Percentiles rank a stretch among this genome's conserved stretches.
Conservation (phyloP, 1,140 invertebrate genomes). For the Mizuhopecten yessoensis region DNA sequence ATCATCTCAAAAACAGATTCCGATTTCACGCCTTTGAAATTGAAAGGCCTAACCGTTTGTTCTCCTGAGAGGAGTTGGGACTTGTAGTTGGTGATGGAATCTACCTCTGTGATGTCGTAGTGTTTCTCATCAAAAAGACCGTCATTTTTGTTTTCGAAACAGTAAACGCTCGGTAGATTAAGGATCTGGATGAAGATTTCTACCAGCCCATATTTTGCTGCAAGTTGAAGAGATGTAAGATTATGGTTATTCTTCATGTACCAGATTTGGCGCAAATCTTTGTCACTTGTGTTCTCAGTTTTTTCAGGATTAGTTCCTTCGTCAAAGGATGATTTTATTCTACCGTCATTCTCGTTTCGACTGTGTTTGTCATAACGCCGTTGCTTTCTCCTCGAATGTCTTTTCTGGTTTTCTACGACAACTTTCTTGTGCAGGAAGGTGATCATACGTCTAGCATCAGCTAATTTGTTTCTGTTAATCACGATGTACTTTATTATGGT, state of each 20-base stretch:
- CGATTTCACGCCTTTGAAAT: not conserved
- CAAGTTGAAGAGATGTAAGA: constrained; percentile 68
- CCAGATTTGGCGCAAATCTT: constrained; percentile 64
- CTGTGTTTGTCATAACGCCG: not conserved
- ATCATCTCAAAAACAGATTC: constrained; percentile 3
- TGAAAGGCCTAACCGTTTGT: not conserved
- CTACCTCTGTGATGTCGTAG: constrained; percentile 71
- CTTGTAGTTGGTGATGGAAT: constrained; percentile 51
- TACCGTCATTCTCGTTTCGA: not conserved
- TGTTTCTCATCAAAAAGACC: constrained; percentile 69
- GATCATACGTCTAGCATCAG: constrained; percentile 63
- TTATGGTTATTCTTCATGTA: constrained; percentile 68
- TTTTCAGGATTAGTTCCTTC: not conserved
- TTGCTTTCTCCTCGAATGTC: not conserved
- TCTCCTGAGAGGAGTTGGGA: not conserved
- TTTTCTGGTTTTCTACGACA: constrained; percentile 24
- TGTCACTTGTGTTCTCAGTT: not conserved
- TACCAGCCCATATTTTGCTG: constrained; percentile 65
- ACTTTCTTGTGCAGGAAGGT: constrained; percentile 54
- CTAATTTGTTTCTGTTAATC: constrained; percentile 67
- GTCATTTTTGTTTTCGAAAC: constrained; percentile 64
- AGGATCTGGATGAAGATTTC: constrained; percentile 70
- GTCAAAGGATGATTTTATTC: not conserved
- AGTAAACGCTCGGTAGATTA: constrained; percentile 67
- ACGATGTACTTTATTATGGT: constrained; percentile 68